Conservation (phyloP, 37 sponge, comb jelly and placozoan species). For the Chondrosia reniformis region DNA sequence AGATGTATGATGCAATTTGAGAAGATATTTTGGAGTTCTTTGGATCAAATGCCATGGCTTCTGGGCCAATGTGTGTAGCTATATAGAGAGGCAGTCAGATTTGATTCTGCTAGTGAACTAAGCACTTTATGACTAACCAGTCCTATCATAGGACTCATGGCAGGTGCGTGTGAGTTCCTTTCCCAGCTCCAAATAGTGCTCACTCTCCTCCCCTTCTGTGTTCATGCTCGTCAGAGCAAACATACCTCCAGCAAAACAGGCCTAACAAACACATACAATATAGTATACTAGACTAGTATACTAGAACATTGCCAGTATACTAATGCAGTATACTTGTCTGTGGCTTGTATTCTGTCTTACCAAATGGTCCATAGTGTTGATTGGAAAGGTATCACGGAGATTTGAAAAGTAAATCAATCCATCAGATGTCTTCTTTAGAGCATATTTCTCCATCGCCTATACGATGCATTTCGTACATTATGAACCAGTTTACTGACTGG, state of each 20-base stretch:
- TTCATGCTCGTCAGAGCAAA: conserved; percentile 63
- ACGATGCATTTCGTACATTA: background rate
- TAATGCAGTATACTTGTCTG: background rate
- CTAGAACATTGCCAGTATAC: no score
- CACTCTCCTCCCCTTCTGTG: conserved; percentile 41
- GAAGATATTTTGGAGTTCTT: conserved; percentile 6
- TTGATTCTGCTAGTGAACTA: no score
- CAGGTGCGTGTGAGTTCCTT: conserved; percentile 62
- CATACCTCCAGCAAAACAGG: conserved; percentile 87
- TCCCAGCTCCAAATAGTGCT: conserved; percentile 55
- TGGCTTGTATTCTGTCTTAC: conserved; percentile 30
- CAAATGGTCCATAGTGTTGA: conserved; percentile 80
- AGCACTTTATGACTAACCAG: conserved; percentile 38
- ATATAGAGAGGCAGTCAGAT: background rate
- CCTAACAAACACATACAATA: conserved; percentile 23
- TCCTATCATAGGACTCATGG: conserved; percentile 61
- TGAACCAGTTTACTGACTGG: background rate
- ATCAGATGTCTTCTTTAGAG: conserved; percentile 23
- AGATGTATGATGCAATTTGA: conserved; percentile 51
- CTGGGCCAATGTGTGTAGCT: conserved; percentile 88
- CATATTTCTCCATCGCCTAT: conserved; percentile 30
- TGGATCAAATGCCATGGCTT: conserved; percentile 62
- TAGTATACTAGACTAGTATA: background rate
- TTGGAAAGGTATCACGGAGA: conserved; percentile 39
- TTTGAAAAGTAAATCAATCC: conserved; percentile 58